phyloP scores from a whole-genome alignment of 2,797 vertebrate species.

The Falco berigora region DNA sequence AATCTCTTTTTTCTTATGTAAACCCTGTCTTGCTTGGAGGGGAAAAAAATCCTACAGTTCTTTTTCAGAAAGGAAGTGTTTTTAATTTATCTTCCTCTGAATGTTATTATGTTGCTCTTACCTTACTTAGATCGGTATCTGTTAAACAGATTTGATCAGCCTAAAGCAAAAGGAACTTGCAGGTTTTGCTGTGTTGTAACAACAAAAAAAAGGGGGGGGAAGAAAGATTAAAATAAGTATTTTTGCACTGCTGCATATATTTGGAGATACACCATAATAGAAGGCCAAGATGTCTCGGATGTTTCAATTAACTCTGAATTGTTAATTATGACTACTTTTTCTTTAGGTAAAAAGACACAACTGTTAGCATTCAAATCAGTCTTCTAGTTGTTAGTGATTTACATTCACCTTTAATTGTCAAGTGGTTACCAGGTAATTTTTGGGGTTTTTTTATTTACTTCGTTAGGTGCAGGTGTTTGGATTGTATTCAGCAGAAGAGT shows the following conservation, averaged over 20 bases:
- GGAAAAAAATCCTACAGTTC: neutral
- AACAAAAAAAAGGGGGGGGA: neutral
- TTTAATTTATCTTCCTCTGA: slow-evolving; percentile 11
- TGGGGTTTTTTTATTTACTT: neutral
- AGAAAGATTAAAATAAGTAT: neutral
- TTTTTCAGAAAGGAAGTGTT: neutral
- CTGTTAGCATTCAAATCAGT: neutral
- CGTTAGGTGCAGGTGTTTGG: slow-evolving; percentile 93
- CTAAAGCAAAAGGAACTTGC: neutral
- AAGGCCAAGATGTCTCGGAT: neutral
- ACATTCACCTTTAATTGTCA: neutral
- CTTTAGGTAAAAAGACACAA: neutral
- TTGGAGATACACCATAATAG: neutral
- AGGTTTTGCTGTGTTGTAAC: neutral
- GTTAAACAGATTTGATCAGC: slow-evolving; percentile 35
- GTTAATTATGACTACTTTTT: neutral
- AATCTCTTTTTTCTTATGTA: neutral
- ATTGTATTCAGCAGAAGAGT: slow-evolving; percentile 93
- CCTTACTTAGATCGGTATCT: slow-evolving; percentile 11
- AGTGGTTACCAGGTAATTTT: neutral
- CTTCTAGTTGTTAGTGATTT: neutral
- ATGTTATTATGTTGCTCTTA: slow-evolving; percentile 15
- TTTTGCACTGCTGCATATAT: neutral
- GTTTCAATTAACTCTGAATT: neutral
- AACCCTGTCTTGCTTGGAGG: neutral